These are phyloP conservation scores for Thera obeliscata DNA, from an alignment of 2,888 invertebrate species.

Conservation along the genomic window DNA sequence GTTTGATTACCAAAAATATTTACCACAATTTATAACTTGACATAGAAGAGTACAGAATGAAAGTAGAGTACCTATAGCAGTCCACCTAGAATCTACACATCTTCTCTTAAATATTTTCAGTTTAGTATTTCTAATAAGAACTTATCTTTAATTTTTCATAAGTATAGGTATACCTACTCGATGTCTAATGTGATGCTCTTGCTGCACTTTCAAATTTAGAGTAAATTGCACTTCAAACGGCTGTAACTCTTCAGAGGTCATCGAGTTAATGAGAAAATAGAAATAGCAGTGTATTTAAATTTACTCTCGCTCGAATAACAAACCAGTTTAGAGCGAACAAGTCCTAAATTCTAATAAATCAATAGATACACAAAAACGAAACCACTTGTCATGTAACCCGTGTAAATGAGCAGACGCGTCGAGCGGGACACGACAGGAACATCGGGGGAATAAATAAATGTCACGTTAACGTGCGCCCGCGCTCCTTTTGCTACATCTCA, in stretches of 20 bases:
- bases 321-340: conserved; percentile 8
- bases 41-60: too few species aligned
- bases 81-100: too few species aligned
- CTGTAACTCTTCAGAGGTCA: neutral
- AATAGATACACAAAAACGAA: conserved; percentile 27
- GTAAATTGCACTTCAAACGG: conserved; percentile 6
- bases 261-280: conserved; percentile 5
- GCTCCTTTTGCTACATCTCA: conserved; percentile 58
- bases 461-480: conserved; percentile 67
- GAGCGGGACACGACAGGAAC: conserved; percentile 69
- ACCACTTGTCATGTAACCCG: conserved; percentile 47
- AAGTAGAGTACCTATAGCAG: too few species aligned
- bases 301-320: conserved; percentile 7
- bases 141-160: neutral
- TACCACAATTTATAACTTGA: too few species aligned
- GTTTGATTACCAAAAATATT: neutral
- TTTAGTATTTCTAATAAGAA: neutral
- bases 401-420: conserved; percentile 65
- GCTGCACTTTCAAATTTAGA: neutral
- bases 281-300: conserved; percentile 10
- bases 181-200: neutral
- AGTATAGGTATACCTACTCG: too few species aligned
- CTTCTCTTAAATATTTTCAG: too few species aligned
- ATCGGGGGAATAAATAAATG: conserved; percentile 80
- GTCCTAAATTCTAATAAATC: conserved; percentile 26